Evolutionary conservation across 2,113 vertebrate species (phyloP).

Genomic region (Catharus bicknelli): DNA sequence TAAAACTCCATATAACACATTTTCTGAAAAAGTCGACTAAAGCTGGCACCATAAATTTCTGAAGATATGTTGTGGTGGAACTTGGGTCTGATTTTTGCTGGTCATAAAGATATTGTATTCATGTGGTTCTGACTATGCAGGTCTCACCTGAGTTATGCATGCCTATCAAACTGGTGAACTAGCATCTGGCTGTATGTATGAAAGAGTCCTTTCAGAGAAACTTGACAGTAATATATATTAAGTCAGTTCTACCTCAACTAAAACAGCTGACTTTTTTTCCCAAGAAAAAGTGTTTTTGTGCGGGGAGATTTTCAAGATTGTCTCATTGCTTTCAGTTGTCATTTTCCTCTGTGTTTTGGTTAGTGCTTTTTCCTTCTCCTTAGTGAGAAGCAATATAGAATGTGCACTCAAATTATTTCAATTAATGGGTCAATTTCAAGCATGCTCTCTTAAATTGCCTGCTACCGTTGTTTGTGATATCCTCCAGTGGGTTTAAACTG

Average conservation of each 20-base stretch:
- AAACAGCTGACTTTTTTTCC: not conserved
- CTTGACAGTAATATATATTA: not conserved
- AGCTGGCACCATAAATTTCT: not conserved
- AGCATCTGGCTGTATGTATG: not conserved
- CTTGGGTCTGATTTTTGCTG: not conserved
- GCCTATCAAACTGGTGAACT: not conserved
- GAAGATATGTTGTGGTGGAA: accelerated
- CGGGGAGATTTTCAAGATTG: not conserved
- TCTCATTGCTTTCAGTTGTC: not conserved
- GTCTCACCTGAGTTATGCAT: not conserved
- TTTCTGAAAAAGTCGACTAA: not conserved
- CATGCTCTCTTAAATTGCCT: not conserved
- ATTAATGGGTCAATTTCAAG: not conserved
- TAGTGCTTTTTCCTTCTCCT: not conserved
- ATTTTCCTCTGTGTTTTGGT: not conserved
- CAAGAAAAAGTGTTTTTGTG: accelerated
- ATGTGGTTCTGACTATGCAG: not conserved
- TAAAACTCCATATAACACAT: not conserved
- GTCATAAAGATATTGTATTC: not conserved
- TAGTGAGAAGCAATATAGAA: not conserved
- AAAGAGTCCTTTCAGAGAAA: not conserved
- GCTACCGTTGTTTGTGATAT: not conserved
- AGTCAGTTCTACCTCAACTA: not conserved
- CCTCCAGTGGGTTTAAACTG: not conserved
- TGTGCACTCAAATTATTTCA: not conserved